Evolutionary conservation across 2,113 vertebrate species (phyloP).

Genomic region (Cebus imitator): DNA sequence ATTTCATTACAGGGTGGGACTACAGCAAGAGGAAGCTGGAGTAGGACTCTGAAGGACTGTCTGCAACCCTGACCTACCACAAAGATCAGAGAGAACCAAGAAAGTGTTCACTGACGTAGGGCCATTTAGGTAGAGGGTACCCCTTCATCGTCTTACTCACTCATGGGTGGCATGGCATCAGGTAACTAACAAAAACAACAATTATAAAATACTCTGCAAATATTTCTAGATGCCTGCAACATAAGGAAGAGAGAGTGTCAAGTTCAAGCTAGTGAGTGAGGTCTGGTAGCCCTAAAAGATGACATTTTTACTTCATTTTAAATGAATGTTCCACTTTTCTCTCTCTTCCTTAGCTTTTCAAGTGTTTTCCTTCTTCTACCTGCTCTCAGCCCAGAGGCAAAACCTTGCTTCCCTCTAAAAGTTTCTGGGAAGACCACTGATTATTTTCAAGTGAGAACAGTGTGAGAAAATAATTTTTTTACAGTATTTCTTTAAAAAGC

Average conservation of each 20-base stretch:
- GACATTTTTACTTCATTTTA: background rate
- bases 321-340: background rate
- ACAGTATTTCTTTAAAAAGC: background rate
- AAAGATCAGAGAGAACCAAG: constrained; percentile 34
- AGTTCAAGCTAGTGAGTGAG: background rate
- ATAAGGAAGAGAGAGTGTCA: background rate
- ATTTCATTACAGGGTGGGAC: constrained; percentile 62
- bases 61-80: constrained; percentile 31
- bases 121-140: background rate
- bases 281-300: background rate
- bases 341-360: background rate
- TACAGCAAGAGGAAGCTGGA: constrained; percentile 33
- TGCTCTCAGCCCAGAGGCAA: constrained; percentile 52
- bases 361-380: constrained; percentile 36
- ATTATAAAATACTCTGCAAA: background rate
- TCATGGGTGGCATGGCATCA: background rate
- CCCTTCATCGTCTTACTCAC: background rate
- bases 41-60: background rate
- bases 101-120: background rate
- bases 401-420: constrained; percentile 43
- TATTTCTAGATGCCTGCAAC: background rate
- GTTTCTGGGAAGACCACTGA: constrained; percentile 46
- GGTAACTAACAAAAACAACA: background rate
- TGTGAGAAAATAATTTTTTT: constrained; percentile 22
- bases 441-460: constrained; percentile 52